A percentile compares a stretch with the other conserved stretches of the same genome.
Evolutionary conservation across 2,113 vertebrate species (phyloP).

Genomic region (Sminthopsis crassicaudata): DNA sequence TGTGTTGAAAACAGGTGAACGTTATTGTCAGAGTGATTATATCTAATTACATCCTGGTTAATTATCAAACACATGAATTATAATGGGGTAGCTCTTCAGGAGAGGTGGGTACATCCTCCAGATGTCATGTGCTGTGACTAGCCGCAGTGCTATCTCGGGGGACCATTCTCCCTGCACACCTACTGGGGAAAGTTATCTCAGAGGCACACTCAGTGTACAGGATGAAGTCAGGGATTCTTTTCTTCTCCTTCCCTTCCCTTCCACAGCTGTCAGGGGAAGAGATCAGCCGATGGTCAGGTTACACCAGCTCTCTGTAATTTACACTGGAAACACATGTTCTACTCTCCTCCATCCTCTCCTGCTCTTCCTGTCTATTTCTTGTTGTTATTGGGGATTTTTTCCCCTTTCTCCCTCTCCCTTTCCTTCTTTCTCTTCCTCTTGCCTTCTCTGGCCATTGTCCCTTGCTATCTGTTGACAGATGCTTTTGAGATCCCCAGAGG

Average conservation of each 20-base stretch:
- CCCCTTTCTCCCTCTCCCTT: not conserved
- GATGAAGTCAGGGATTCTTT: slow-evolving; percentile 26
- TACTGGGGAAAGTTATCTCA: not conserved
- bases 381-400: not conserved
- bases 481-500: not conserved
- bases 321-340: not conserved
- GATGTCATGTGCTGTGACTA: slow-evolving; percentile 70
- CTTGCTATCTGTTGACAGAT: not conserved
- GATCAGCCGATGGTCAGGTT: slow-evolving; percentile 18
- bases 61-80: slow-evolving; percentile 86
- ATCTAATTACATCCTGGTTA: slow-evolving; percentile 87
- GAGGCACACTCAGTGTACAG: not conserved
- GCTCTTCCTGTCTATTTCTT: not conserved
- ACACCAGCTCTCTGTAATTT: not conserved
- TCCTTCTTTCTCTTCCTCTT: not conserved
- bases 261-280: slow-evolving; percentile 39
- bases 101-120: slow-evolving; percentile 79
- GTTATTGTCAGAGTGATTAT: slow-evolving; percentile 83
- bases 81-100: slow-evolving; percentile 70
- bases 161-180: slow-evolving; percentile 39
- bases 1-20: slow-evolving; percentile 81
- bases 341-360: not conserved
- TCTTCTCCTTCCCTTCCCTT: slow-evolving; percentile 28
- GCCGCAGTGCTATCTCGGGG: not conserved
- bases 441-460: not conserved